phyloP scores from a whole-genome alignment of 1,140 invertebrate genomes.

The Lasioglossum baleicum region DNA sequence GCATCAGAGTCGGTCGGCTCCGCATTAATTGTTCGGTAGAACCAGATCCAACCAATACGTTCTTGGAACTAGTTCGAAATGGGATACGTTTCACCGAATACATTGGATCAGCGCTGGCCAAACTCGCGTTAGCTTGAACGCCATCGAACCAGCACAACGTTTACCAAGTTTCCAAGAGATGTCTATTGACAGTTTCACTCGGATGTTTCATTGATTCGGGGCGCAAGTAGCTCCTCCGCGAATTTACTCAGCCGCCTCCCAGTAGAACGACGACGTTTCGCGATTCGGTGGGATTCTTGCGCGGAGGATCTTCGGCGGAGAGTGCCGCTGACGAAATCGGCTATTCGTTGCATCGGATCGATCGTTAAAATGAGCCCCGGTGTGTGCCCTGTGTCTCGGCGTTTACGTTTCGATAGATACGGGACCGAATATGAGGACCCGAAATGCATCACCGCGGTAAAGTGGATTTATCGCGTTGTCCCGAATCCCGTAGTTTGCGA shows the following conservation, averaged over 20 bases:
- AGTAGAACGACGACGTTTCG: not conserved
- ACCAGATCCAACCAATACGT: not conserved
- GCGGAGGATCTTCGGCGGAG: not conserved
- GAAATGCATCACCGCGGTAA: no score
- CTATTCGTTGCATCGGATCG: not conserved
- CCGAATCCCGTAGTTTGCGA: no score
- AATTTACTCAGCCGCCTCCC: not conserved
- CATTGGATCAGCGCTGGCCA: not conserved
- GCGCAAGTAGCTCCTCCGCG: conserved; percentile 1
- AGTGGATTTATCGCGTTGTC: no score
- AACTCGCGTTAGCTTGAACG: not conserved
- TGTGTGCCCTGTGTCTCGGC: no score
- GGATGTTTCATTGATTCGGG: conserved; percentile 1
- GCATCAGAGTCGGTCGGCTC: not conserved
- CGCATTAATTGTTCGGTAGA: not conserved
- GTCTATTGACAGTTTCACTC: conserved; percentile 5
- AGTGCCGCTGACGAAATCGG: not conserved
- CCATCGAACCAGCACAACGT: not conserved
- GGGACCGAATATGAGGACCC: no score
- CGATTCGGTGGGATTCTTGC: not conserved
- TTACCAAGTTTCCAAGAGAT: not conserved
- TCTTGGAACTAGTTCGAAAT: not conserved
- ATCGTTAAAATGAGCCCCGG: not conserved
- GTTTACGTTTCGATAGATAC: no score
- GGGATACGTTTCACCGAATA: not conserved